phyloP scores from a whole-genome alignment of 2,797 vertebrate genomes.

The Basileuterus tristriatus region DNA sequence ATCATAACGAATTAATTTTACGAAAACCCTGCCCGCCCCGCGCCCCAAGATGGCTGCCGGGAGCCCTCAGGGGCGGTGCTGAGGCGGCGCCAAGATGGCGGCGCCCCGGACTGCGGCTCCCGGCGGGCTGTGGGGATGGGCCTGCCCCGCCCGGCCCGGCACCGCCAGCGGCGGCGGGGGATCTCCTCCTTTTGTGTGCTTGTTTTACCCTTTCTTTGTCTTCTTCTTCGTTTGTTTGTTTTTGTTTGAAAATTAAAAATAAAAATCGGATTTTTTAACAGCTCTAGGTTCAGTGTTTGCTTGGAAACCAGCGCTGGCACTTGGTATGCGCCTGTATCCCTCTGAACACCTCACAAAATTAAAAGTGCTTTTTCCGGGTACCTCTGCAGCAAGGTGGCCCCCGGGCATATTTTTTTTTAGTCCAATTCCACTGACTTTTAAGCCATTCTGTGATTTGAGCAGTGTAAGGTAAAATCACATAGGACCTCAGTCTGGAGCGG shows the following conservation, averaged over 20 bases:
- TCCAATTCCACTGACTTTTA: background rate
- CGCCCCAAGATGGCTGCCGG: background rate
- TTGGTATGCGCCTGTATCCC: fast-evolving
- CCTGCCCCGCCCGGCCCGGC: background rate
- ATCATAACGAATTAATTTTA: background rate
- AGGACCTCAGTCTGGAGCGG: background rate
- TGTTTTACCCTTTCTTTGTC: background rate
- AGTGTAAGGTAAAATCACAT: background rate
- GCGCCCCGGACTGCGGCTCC: background rate
- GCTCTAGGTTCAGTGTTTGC: background rate
- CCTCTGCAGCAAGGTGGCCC: fast-evolving
- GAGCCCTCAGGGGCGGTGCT: fast-evolving
- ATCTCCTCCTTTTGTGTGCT: fast-evolving
- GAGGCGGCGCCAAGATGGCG: slow-evolving; percentile 32
- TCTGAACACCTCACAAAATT: fast-evolving
- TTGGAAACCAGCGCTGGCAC: fast-evolving
- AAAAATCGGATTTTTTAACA: background rate
- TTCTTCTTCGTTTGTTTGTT: background rate
- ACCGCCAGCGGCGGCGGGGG: too few species aligned
- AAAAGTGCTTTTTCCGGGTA: background rate
- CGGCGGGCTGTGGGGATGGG: background rate
- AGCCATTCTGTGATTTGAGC: background rate
- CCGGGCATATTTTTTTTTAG: fast-evolving
- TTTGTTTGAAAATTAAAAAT: background rate
- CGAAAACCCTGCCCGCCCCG: background rate